Evolutionary conservation across 2,113 vertebrate genomes (phyloP), one percentile per base, ranked within the genome.

Genomic region (Hyperopisus bebe): DNA sequence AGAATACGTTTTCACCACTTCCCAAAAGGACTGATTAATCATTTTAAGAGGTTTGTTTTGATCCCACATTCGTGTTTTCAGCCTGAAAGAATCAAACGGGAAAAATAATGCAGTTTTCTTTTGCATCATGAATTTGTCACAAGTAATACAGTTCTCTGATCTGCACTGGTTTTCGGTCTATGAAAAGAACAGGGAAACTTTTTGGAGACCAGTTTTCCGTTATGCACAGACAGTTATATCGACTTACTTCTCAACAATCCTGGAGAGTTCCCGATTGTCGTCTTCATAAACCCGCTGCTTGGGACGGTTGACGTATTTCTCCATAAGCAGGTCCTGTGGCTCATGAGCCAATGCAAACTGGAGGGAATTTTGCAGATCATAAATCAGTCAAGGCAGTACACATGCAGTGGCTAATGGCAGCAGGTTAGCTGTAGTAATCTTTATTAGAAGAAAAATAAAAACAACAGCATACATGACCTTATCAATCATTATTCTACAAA

Each of bases 261-360:
- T 94, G 35, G 92, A 93, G 47, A 99, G 95, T 84, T 91, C 91
- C 47, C 93, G 94, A 90, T 96, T 96, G 27, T 99, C 95, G 5
- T 95, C 92, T 93, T 97, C 96, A 47, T 99, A 99, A 90, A 98
- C 95, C 89, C 90, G 92, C 92, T 97, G 95, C 91, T 96, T 97
- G 51, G 98, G 98, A 66, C 90, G 95, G 88, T 95, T 93, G 88
- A 99, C 31, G 15, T 97, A 96, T 0, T 96, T 95, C 92, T 95
- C 96, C 91, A 94, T 95, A 46, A 98, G 85, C 90, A 96, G 91
- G 70, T 97, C 96, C 91, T 96, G 93, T 19, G 93, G 55, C 10
- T 94, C 95, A 46, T 89, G 88, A 1, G 95, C 90, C 4, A 93
- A 89, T 80, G 92, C 91, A 95, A 94, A 90, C 98, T 99, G 92